Conservation (phyloP, 2,113 vertebrate species). For the Asarcornis scutulata region DNA sequence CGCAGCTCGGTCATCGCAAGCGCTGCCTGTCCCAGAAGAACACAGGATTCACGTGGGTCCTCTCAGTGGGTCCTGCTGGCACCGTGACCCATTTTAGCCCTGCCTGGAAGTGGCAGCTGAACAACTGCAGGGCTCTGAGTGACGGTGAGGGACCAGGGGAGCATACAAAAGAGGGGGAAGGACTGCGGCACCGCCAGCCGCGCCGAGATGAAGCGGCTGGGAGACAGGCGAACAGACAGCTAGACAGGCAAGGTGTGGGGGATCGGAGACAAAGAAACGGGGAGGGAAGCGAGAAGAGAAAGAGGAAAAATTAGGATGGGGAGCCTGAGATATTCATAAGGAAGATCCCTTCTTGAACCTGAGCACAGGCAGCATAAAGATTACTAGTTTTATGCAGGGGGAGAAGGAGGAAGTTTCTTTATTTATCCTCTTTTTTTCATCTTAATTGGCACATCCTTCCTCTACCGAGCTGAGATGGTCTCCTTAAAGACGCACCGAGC, state of each 20-base stretch:
- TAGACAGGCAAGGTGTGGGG: background rate
- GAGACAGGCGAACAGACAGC: background rate
- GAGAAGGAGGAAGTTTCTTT: slow-evolving; percentile 37
- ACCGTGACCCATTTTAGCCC: background rate
- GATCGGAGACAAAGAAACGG: background rate
- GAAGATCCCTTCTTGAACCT: background rate
- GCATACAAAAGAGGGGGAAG: background rate
- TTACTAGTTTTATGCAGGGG: background rate
- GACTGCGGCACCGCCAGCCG: background rate
- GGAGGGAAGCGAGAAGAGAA: fast-evolving
- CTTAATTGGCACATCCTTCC: slow-evolving; percentile 52
- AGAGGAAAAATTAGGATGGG: background rate
- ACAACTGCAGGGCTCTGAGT: background rate
- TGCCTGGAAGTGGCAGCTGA: background rate
- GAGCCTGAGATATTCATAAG: background rate
- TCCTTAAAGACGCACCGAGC: slow-evolving; percentile 43
- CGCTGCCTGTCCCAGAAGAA: slow-evolving; percentile 10
- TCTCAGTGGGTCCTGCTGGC: fast-evolving
- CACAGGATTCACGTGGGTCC: fast-evolving
- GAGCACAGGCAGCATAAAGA: slow-evolving; percentile 42
- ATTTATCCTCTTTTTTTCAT: slow-evolving; percentile 41
- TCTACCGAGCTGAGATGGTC: slow-evolving; percentile 34
- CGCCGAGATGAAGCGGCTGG: background rate
- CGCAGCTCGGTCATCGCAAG: background rate
- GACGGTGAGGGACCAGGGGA: fast-evolving